Percentiles rank a stretch among this genome's conserved stretches.
Evolutionary conservation across 2,113 vertebrate genomes (phyloP).

Genomic region (Perccottus glenii): DNA sequence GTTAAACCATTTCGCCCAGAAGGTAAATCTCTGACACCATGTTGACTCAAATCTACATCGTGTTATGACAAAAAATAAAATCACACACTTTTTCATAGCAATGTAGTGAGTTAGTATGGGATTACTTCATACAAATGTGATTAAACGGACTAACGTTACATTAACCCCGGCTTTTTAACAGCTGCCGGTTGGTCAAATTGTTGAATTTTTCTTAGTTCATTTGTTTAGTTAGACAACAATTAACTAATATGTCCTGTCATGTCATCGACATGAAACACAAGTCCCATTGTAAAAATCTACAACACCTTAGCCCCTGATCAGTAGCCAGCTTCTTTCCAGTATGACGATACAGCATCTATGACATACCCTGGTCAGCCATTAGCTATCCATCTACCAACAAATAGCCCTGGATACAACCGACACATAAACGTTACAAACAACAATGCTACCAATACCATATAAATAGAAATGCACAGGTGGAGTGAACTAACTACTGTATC

Average conservation of each 20-base stretch:
- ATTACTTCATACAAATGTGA: too few relatives aligned
- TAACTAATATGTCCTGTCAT: background rate
- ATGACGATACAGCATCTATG: slow-evolving; percentile 30
- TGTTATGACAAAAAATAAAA: background rate
- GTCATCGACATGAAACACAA: slow-evolving; percentile 26
- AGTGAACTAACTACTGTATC: accelerated
- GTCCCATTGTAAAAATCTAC: slow-evolving; percentile 37
- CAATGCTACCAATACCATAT: accelerated
- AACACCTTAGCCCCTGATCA: slow-evolving; percentile 2
- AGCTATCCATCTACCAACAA: slow-evolving; percentile 55
- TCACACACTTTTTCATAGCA: background rate
- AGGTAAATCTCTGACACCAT: background rate
- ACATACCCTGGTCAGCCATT: slow-evolving; percentile 67
- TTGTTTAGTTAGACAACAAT: background rate
- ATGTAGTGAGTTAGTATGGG: too few relatives aligned
- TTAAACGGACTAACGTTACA: too few relatives aligned
- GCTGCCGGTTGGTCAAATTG: background rate
- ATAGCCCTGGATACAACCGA: slow-evolving; percentile 36
- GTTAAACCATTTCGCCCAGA: too few relatives aligned
- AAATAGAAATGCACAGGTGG: background rate
- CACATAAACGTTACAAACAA: background rate
- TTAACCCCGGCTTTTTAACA: too few relatives aligned
- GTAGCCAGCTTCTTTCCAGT: slow-evolving; percentile 1
- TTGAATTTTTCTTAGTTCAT: background rate
- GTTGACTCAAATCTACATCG: too few relatives aligned